A percentile compares a stretch with the other conserved stretches of the same genome.
These are phyloP conservation scores for Eupithecia subfuscata DNA, from an alignment of 2,888 invertebrate genomes.

Conservation along the genomic window DNA sequence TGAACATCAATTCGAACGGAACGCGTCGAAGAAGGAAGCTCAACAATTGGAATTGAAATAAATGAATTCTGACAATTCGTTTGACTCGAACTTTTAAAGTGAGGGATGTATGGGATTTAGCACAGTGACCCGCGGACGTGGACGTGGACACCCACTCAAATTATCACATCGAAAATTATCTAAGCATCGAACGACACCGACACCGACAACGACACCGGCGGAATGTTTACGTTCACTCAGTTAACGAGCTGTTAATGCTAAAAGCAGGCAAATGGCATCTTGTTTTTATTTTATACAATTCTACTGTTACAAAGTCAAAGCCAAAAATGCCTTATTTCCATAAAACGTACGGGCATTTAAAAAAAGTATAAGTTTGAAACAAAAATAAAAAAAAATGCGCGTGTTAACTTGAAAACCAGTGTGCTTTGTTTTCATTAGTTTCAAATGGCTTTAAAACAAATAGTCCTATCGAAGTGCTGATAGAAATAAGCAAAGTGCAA, in stretches of 20 bases:
- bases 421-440: not conserved
- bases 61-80: not conserved
- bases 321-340: not conserved
- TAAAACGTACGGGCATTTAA: not conserved
- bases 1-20: too few relatives aligned
- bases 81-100: not conserved
- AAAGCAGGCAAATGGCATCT: slow-evolving; percentile 71
- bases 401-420: too few relatives aligned
- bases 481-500: too few relatives aligned
- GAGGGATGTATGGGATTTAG: not conserved
- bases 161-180: slow-evolving; percentile 8
- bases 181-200: slow-evolving; percentile 7
- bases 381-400: not conserved
- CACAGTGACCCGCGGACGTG: not conserved
- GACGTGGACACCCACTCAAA: slow-evolving; percentile 7
- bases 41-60: too few relatives aligned
- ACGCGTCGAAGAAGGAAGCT: too few relatives aligned
- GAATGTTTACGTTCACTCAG: slow-evolving; percentile 73
- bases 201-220: slow-evolving; percentile 1
- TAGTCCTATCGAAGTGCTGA: too few relatives aligned
- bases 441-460: too few relatives aligned
- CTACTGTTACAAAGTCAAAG: not conserved
- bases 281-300: not conserved
- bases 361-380: not conserved
- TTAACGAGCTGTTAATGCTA: slow-evolving; percentile 68